Base-by-base conservation (phyloP, 2,888 invertebrate genomes). In the Parnassius mnemosyne region DNA sequence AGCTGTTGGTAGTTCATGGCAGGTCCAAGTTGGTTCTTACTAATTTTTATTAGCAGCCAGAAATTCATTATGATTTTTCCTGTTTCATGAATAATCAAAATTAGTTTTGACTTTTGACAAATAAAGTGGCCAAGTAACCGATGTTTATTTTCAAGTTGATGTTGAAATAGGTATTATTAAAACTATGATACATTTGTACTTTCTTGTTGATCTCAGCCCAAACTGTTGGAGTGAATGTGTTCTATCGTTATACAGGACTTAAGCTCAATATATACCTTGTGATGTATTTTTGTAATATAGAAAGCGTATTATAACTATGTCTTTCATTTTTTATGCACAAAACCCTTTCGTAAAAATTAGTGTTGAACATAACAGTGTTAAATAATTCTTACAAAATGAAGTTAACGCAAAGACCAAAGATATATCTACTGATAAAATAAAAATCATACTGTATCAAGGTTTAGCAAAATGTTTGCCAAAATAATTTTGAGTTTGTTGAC, bases 231-330 rank as follows among this genome's bases (percentile, higher is more conserved):
- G 81, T 83, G 67, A 67, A 69, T 68, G 88, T 89, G 88, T 87
- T 89, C 87, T 87, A 81, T 83, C 81, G 73, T 81, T 79, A 78
- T 85, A 88, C 86, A 89, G 84, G 87, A 86, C 78, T 58, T 86
- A 85, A 84, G 90, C 90, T 90, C 90, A 90, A 90, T 83, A 85
- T 86, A 84, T 84, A 89, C 84, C 85, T 85, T 89, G 87, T 89
- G 87, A 89, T 89, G 89, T 89, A 90, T 90, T 90, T 90, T 90
- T 89, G 79, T 89, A 89, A 74, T 81, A 83, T 83, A 84, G 84
- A 87, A 75, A 68, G 68, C 34, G 34, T 64, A 68, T 65, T 69
- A 59, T 59, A 42, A 56, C 42, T 46, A 74, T 68, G 71, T 73
- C 75, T 78, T 75, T 73, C 9, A 12, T 12, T 46, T 46, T 3